phyloP scores from a whole-genome alignment of 1,140 invertebrate species.

The Heliothis subflexa region DNA sequence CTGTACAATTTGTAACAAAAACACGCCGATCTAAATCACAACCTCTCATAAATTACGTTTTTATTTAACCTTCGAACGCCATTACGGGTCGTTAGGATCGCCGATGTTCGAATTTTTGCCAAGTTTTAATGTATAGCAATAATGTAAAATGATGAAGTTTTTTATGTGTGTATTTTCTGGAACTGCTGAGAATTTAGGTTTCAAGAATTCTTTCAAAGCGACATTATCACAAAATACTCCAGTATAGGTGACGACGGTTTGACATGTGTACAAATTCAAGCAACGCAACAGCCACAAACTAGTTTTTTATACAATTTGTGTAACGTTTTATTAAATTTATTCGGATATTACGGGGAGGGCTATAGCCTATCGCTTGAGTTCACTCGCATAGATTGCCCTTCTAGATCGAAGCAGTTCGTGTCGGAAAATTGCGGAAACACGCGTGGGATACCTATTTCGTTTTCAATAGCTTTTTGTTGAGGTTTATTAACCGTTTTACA shows the following conservation, averaged over 20 bases:
- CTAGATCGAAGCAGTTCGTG: conserved; percentile 3
- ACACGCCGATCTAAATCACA: conserved; percentile 23
- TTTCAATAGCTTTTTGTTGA: conserved; percentile 18
- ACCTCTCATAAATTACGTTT: conserved; percentile 33
- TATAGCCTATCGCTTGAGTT: conserved; percentile 1
- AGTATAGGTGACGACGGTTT: too few relatives aligned
- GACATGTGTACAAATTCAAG: too few relatives aligned
- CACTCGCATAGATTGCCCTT: conserved; percentile 30
- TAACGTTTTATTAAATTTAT: conserved; percentile 9
- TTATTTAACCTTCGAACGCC: conserved; percentile 32
- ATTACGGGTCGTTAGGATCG: conserved; percentile 24
- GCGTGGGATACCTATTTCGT: conserved; percentile 11
- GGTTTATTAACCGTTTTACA: conserved; percentile 14
- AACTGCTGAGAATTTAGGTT: too few relatives aligned
- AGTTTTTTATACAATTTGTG: conserved; percentile 2
- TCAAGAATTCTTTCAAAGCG: too few relatives aligned
- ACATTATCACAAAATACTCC: too few relatives aligned
- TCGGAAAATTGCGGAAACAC: conserved; percentile 34
- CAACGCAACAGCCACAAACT: not conserved
- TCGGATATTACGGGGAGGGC: not conserved
- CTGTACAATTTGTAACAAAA: conserved; percentile 22
- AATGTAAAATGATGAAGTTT: too few relatives aligned
- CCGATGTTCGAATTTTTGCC: not conserved
- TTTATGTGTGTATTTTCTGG: too few relatives aligned
- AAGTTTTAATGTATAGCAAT: not conserved